Conservation (phyloP, 2,113 vertebrate genomes). For the Oceanites oceanicus region DNA sequence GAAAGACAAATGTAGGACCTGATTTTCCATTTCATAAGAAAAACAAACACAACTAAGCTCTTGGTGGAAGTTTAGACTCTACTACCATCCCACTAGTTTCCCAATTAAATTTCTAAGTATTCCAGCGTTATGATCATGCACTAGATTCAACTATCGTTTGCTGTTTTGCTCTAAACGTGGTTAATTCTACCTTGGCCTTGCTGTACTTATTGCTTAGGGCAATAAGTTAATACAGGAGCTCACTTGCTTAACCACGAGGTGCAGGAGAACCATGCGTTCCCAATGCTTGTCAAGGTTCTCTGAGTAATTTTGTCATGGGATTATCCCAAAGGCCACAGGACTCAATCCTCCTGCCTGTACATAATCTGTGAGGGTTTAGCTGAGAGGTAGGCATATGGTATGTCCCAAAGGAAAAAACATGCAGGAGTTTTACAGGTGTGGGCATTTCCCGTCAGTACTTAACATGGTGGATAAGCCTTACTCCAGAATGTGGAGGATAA, state of each 20-base stretch:
- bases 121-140: neutral
- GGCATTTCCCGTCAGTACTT: neutral
- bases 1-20: neutral
- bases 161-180: neutral
- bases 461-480: neutral
- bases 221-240: neutral
- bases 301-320: neutral
- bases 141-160: neutral
- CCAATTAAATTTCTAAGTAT: neutral
- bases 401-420: neutral
- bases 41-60: neutral
- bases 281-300: neutral
- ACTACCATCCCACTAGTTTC: neutral
- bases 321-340: neutral
- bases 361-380: neutral
- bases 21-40: neutral
- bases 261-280: neutral
- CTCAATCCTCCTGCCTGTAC: neutral
- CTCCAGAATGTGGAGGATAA: neutral
- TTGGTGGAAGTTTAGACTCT: neutral
- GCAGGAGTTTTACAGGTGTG: neutral
- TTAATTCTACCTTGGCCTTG: neutral
- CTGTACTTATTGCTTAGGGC: neutral
- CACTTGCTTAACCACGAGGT: neutral
- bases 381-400: accelerated